phyloP scores from a whole-genome alignment of 2,113 vertebrate species.

The Eidolon helvum region DNA sequence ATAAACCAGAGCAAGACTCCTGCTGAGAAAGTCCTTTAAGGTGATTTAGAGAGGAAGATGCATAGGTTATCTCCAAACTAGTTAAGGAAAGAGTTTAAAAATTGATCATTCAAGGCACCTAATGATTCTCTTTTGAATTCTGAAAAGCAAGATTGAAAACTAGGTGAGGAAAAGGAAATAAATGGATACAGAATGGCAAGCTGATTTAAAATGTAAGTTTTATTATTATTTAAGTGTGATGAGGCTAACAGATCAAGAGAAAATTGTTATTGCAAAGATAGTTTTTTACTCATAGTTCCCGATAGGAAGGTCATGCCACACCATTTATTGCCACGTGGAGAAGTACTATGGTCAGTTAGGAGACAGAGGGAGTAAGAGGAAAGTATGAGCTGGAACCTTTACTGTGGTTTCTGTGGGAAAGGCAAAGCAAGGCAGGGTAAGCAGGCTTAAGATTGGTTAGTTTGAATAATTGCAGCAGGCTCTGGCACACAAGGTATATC shows the following conservation, averaged over 20 bases:
- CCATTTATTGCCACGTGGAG: background rate
- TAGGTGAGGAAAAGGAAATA: background rate
- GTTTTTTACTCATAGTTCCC: background rate
- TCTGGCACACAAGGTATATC: background rate
- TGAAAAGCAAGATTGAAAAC: background rate
- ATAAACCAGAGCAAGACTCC: constrained; percentile 59
- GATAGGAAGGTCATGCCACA: no score
- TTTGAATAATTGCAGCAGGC: background rate
- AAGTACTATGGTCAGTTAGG: background rate
- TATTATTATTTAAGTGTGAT: background rate
- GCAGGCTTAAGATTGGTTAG: background rate
- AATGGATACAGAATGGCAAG: background rate
- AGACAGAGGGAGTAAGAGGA: background rate
- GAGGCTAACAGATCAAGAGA: background rate
- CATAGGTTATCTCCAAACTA: constrained; percentile 46
- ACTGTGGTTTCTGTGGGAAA: background rate
- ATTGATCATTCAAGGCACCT: background rate
- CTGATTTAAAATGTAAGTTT: background rate
- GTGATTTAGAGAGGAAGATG: constrained; percentile 63
- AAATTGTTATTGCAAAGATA: background rate
- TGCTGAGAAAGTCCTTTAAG: constrained; percentile 54
- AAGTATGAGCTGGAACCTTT: background rate
- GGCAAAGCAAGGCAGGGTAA: background rate
- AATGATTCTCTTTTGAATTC: constrained; percentile 31
- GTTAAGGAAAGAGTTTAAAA: constrained; percentile 39